Evolutionary conservation across 2,113 vertebrate species (phyloP), one percentile per base, ranked within the genome.

Genomic region (Thalassoma bifasciatum): DNA sequence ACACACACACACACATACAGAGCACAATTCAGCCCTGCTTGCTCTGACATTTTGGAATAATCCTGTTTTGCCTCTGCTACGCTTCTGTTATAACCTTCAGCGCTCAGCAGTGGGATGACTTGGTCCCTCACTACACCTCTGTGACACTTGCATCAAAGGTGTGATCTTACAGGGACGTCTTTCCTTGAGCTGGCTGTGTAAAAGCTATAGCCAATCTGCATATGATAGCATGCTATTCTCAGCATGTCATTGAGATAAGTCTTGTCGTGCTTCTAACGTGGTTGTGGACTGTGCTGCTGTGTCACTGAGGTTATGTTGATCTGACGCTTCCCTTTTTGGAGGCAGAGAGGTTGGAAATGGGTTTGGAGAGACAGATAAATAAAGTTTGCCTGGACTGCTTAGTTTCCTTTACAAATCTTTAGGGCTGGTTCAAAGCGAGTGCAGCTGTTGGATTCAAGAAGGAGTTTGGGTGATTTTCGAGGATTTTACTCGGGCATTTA

Each of bases 381-480:
- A 8, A 54, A 23, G 38, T 24, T 21, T n/a, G 38, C 38, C 11
- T 12, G 11, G 38, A 26, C 16, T 42, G 34, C 40, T 42, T 42
- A 12, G 19, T 54, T 56, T 40, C 22, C 6, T 56, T 51, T 44
- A 47, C 36, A 69, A 61, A 76, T 30, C 8, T 66, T 8, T 34
- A n/a, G 21, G 21, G 30, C 22, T 14, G 26, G 51, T 60, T 59
- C 37, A 61, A 19, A 60, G 19, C 24, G 37, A 59, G 56, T 34
- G 44, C 30, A 56, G 67, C 67, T 79, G 22, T 19, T 56, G 65
- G 34, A 62, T 75, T 57, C 50, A 71, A 49, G 7, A 76, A n/a
- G 17, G 47, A 14, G 56, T 78, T 66, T 58, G 12, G 71, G 49
- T 23, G 38, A 75, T 77, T 80, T 83, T 68, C 38, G 77, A 40